These are phyloP conservation scores for Hystrix cristata DNA, from an alignment of 2,113 vertebrate species.

Conservation along the genomic window DNA sequence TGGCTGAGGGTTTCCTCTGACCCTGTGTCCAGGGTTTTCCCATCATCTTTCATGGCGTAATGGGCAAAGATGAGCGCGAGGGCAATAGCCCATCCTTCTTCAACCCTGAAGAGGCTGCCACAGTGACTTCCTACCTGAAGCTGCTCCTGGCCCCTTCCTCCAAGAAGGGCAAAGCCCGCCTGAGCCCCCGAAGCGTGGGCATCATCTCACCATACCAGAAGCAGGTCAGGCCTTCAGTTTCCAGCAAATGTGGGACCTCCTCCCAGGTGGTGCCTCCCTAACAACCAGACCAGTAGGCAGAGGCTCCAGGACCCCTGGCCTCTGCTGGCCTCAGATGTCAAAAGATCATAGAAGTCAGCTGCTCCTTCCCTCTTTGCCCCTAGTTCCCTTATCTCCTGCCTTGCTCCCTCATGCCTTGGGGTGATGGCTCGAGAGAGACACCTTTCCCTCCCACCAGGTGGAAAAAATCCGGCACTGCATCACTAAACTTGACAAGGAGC, in stretches of 20 bases:
- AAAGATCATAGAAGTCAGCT: not conserved
- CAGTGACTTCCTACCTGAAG: slow-evolving; percentile 91
- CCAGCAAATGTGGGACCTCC: not conserved
- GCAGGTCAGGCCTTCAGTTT: slow-evolving; percentile 89
- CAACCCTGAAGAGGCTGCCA: slow-evolving; percentile 92
- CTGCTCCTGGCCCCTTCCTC: slow-evolving; percentile 89
- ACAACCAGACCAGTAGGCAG: not conserved
- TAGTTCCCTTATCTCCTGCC: not conserved
- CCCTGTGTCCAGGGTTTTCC: slow-evolving; percentile 91
- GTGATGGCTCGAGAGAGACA: slow-evolving; percentile 16
- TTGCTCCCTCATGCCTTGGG: not conserved
- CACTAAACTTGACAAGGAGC: slow-evolving; percentile 82
- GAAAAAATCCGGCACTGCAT: slow-evolving; percentile 94
- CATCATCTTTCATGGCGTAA: slow-evolving; percentile 94
- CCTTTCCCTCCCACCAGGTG: slow-evolving; percentile 88
- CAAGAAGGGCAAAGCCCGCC: slow-evolving; percentile 86
- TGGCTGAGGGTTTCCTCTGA: slow-evolving; percentile 43
- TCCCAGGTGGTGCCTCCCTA: not conserved
- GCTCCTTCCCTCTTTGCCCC: not conserved
- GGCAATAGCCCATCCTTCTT: slow-evolving; percentile 96
- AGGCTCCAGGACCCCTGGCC: not conserved
- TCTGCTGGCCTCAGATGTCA: not conserved
- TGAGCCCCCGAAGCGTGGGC: slow-evolving; percentile 92
- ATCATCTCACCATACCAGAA: slow-evolving; percentile 97
- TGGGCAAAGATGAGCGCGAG: slow-evolving; percentile 92